phyloP scores from a whole-genome alignment of 2,113 vertebrate species.

The Nyctereutes procyonoides region DNA sequence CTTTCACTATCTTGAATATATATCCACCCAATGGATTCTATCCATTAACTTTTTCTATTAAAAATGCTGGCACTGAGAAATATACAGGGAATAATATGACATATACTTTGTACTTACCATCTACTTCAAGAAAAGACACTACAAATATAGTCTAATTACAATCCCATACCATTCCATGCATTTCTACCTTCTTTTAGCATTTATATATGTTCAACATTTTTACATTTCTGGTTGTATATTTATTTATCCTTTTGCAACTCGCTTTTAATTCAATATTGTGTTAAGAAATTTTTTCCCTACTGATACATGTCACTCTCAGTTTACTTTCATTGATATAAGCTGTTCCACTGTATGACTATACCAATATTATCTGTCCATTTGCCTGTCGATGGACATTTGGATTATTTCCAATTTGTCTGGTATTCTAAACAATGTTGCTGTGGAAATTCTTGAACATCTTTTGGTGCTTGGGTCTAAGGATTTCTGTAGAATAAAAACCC shows the following conservation, averaged over 20 bases:
- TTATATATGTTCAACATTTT: not conserved
- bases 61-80: conserved; percentile 48
- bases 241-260: conserved; percentile 18
- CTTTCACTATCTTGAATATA: conserved; percentile 7
- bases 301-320: not conserved
- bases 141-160: not conserved
- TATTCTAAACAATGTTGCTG: not conserved
- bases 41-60: conserved; percentile 1
- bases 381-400: not conserved
- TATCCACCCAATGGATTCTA: conserved; percentile 26
- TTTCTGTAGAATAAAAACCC: not conserved
- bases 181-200: not conserved
- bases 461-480: not conserved
- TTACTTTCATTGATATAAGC: not conserved
- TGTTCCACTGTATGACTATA: not conserved
- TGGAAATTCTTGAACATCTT: conserved; percentile 4
- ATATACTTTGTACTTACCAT: not conserved
- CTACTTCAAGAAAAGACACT: conserved; percentile 17
- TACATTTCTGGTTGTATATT: not conserved
- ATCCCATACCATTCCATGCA: not conserved
- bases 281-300: not conserved
- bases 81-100: not conserved
- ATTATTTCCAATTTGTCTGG: conserved; percentile 30
- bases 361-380: not conserved
- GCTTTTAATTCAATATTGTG: not conserved